Base-by-base conservation (phyloP, 2,888 invertebrate species). In the Hypolimnas misippus region DNA sequence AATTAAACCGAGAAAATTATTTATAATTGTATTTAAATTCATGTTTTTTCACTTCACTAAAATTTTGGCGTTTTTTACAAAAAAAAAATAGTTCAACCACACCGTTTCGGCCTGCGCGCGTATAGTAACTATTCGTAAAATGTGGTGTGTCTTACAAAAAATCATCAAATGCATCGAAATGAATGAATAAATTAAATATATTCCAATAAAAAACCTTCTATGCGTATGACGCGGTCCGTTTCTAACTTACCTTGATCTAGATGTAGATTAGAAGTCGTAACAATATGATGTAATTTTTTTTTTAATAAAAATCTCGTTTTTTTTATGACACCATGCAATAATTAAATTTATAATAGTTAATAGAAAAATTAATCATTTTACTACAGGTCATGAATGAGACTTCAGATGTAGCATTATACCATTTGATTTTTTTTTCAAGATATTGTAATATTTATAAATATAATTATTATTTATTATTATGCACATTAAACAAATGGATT, bases 1-100 rank as follows among this genome's bases (percentile, higher is more conserved):
- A 5, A 87, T 63, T 5, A 78, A 69, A 16, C 73, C 76, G 33
- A 87, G 71, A 14, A 82, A 75, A 35, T 77, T 74, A 19, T 78
- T 86, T 10, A 81, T 70, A 2, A 76, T 67, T 35, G 70, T 71
- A 62, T 81, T 82, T 4, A 82, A 40, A n/a, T 73, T 50, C 25
- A 73, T 67, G 50, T 38, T 29, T 14, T 7, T 29, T 14, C 49
- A 49, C 49, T 49, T 49, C n/a, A 29, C 14, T n/a, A n/a, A 0
- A 42, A 42, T 4, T 35, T 2, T 10, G 35, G 10, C 25, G 25
- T 25, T 5, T 25, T 25, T 3, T 25, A 3, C 25, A 25, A n/a
- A 12, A 38, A 12, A 4, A 1, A 10, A 3, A 21, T 21, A 46
- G 5, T 21, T 5, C 44, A 10, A 16, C 17, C 42, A 10, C 3